phyloP scores from a whole-genome alignment of 2,888 invertebrate species.

The Caenorhabditis sinica region DNA sequence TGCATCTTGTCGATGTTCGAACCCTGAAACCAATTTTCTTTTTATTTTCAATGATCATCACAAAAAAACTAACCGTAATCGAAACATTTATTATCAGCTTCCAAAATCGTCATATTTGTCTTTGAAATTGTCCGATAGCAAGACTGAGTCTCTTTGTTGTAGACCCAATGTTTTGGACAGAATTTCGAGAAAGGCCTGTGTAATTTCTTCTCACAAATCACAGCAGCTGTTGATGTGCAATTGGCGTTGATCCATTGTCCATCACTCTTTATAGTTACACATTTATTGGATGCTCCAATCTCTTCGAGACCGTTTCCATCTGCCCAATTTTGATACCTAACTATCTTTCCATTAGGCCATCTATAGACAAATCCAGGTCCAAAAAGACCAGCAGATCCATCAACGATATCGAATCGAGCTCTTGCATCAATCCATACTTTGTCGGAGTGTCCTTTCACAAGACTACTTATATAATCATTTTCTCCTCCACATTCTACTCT shows the following conservation, averaged over 20 bases:
- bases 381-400: conserved; percentile 75
- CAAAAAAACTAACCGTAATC: conserved; percentile 61
- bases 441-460: conserved; percentile 27
- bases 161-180: conserved; percentile 76
- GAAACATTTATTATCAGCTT: conserved; percentile 76
- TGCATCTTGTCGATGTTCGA: conserved; percentile 74
- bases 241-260: conserved; percentile 74
- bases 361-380: conserved; percentile 77
- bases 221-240: conserved; percentile 65
- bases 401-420: conserved; percentile 77
- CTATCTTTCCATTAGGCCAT: conserved; percentile 77
- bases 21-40: conserved; percentile 56
- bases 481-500: conserved; percentile 73
- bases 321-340: conserved; percentile 75
- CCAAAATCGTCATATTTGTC: conserved; percentile 74
- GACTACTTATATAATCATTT: conserved; percentile 72
- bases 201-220: conserved; percentile 75
- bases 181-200: conserved; percentile 67
- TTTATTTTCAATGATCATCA: neutral
- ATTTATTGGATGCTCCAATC: conserved; percentile 62
- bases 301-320: conserved; percentile 65
- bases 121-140: conserved; percentile 73
- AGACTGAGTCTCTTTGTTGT: conserved; percentile 68
- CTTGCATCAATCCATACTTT: conserved; percentile 75
- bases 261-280: conserved; percentile 68